These are phyloP conservation scores for Branchinecta lindahli DNA, from an alignment of 1,140 invertebrate species.

Conservation along the genomic window DNA sequence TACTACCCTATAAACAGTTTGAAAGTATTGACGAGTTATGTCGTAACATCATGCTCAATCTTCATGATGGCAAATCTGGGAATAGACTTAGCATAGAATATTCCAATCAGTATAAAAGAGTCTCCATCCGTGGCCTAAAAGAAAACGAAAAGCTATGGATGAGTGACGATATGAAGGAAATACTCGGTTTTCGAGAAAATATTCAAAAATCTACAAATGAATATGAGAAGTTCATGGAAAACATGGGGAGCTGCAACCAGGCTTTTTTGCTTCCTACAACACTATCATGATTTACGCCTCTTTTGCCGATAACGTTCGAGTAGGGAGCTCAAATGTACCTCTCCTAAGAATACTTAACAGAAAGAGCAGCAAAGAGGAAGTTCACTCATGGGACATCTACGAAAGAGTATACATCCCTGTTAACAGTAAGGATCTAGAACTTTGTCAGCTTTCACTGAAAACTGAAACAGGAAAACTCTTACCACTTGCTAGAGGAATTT, in stretches of 20 bases:
- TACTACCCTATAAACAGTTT: background rate
- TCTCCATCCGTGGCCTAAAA: background rate
- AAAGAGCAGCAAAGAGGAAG: background rate
- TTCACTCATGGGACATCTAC: background rate
- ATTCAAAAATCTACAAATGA: background rate
- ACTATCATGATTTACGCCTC: background rate
- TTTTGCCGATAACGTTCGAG: background rate
- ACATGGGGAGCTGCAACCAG: background rate
- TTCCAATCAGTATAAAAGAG: background rate
- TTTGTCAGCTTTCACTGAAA: background rate
- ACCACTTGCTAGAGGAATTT: background rate
- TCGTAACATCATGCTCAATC: background rate
- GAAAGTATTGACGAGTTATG: background rate
- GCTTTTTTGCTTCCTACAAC: background rate
- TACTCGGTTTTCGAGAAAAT: background rate
- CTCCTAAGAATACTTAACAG: background rate
- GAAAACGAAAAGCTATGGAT: background rate
- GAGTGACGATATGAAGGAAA: background rate
- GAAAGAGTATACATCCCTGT: background rate
- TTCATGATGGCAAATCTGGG: background rate
- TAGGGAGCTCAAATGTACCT: background rate
- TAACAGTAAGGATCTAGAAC: background rate
- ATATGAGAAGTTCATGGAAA: background rate
- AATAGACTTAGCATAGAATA: background rate
- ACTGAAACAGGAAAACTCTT: background rate